Conservation (phyloP, 2,113 vertebrate genomes). For the Cavia aperea region DNA sequence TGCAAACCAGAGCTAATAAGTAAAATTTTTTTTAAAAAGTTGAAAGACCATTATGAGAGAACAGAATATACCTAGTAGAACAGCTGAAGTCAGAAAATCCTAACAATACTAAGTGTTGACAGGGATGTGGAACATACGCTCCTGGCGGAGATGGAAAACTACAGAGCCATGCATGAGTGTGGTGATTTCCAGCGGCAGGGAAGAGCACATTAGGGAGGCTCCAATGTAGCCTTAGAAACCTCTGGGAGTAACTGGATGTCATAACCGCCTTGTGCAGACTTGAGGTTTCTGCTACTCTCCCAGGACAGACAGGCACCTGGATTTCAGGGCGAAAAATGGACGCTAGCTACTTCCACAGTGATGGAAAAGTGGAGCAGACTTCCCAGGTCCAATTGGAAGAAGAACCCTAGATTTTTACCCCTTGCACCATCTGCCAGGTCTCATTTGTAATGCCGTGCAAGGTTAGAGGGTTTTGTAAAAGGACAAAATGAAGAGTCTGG, state of each 20-base stretch:
- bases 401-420: background rate
- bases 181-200: background rate
- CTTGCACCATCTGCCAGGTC: fast-evolving
- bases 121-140: no score
- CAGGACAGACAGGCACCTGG: fast-evolving
- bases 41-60: background rate
- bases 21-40: background rate
- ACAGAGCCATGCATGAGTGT: background rate
- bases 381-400: background rate
- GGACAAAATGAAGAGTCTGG: background rate
- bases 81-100: background rate
- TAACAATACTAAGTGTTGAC: background rate
- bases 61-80: background rate
- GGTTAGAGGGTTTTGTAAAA: background rate
- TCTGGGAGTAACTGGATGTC: background rate
- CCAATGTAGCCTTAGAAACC: background rate
- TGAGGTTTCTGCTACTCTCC: background rate
- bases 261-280: background rate
- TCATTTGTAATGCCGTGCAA: background rate
- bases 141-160: background rate
- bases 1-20: background rate
- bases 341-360: background rate
- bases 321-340: no score
- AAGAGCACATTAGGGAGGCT: background rate
- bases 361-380: background rate